Base-by-base conservation (phyloP, 2,113 vertebrate genomes). In the Anarhynchus alexandrinus region DNA sequence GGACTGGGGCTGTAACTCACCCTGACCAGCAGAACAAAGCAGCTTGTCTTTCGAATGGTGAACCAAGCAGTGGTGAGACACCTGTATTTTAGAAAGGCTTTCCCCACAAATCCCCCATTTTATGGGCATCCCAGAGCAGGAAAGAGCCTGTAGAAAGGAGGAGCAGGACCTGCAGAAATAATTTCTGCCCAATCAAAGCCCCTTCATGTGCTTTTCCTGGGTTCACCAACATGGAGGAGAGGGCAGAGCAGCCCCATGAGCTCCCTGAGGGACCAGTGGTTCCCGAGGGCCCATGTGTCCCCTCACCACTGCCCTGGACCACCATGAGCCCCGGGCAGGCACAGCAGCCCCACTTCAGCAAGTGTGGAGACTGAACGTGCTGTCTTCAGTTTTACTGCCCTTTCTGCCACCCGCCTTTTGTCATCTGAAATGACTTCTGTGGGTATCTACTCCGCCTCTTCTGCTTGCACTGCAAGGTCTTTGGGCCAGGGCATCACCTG, bases 341-440 rank as follows among this genome's bases (percentile, higher is more conserved):
- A 22, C 18, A 32, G n/a, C 0, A 0, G 15, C 7, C 13, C 12
- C 3, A 0, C 36, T 59, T 43, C 47, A 45, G 12, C 0, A 1
- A 6, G 10, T 43, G 27, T 55, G 52, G 45, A n/a, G 23, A 10
- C 23, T 20, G n/a, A 65, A 42, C 11, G n/a, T 17, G 8, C 23
- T 27, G 25, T 12, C 45, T 55, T 77, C 58, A 12, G 4, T 14
- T 88, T 65, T 47, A 59, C 12, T 71, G 21, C 30, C 51, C 5
- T 19, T 81, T 76, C 51, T 74, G 16, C 10, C 25, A 64, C 20
- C 14, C 0, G 1, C 1, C 2, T 26, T 90, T 67, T 64, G 14
- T 55, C 54, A 21, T 11, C 16, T n/a, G 47, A 45, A 70, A 43
- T 34, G 0, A 22, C 7, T 36, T 67, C 62, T 36, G 0, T 21